Base-by-base conservation (phyloP, 1,140 invertebrate species). In the Lithobius niger region DNA sequence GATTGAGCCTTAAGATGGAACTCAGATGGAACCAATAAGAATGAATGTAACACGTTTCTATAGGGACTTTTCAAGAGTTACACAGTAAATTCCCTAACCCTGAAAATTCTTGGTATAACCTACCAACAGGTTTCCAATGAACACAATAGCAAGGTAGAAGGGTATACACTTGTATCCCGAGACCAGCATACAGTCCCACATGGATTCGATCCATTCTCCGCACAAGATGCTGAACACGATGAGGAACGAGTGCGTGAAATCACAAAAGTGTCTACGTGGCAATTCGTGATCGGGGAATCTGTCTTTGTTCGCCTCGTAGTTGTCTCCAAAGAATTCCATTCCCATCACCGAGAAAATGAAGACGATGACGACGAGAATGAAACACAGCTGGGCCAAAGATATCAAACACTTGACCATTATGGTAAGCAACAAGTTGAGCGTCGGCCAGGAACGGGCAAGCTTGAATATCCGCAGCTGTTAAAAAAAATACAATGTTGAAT, bases 321-420 rank as follows among this genome's bases (percentile, higher is more conserved):
- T 85, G 70, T 89, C 87, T 62, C 89, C 90, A 77, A 97, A 97
- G 61, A 97, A 80, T 74, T 97, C 92, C 87, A 96, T 97, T 61
- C 93, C 93, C 89, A 96, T 93, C 58, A 96, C 90, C 71, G 92
- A 90, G 74, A 94, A 97, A 73, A 97, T 97, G 79, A 97, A 97
- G 77, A 97, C 94, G 73, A 97, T 95, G 74, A 97, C 97, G 70
- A 85, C 92, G 69, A 97, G 79, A 63, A 97, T 91, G 77, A 97
- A 93, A 61, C 91, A 95, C 71, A 97, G 77, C 77, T 97, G 97
- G 77, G 92, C 94, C 74, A 98, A 80, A 66, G 94, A 93, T 66
- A 93, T 93, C 75, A 98, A 86, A 27, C 94, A 97, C 76, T 91
- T 84, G 65, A 91, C 94, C 85, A 97, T 97, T 69, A 98, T 97